phyloP scores from a whole-genome alignment of 2,888 invertebrate species.

The Plagodis dolabraria region DNA sequence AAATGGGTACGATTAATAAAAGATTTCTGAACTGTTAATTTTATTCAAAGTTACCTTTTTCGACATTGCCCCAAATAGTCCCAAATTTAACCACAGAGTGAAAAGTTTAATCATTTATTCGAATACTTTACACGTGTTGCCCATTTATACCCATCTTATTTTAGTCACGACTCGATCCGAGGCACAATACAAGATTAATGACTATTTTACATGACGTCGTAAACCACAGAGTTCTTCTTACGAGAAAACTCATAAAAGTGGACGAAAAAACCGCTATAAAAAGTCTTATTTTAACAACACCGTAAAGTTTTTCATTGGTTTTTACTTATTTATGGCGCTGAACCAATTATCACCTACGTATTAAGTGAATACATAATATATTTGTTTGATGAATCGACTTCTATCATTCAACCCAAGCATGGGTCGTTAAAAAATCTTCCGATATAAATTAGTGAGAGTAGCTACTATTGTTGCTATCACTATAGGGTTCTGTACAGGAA shows the following conservation, averaged over 20 bases:
- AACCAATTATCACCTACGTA: slow-evolving; percentile 18
- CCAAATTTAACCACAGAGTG: slow-evolving; percentile 17
- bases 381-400: no score
- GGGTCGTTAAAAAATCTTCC: no score
- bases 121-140: slow-evolving; percentile 39
- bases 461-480: no score
- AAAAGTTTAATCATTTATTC: slow-evolving; percentile 14
- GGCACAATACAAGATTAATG: slow-evolving; percentile 67
- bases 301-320: slow-evolving; percentile 35
- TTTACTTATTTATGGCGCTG: slow-evolving; percentile 23
- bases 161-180: slow-evolving; percentile 44
- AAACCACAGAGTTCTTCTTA: slow-evolving; percentile 57
- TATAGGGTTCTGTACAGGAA: no score
- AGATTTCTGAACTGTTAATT: no score
- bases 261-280: slow-evolving; percentile 42
- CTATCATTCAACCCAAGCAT: no score
- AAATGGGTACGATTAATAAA: no score
- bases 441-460: no score
- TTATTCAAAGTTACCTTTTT: background rate
- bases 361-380: background rate
- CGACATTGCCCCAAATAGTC: background rate
- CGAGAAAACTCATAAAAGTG: slow-evolving; percentile 49
- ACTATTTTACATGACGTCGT: slow-evolving; percentile 61
- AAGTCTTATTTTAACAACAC: slow-evolving; percentile 35
- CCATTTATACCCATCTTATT: slow-evolving; percentile 48